A percentile compares a stretch with the other conserved stretches of the same genome.
phyloP scores from a whole-genome alignment of 2,113 vertebrate species.

The Mastomys coucha region DNA sequence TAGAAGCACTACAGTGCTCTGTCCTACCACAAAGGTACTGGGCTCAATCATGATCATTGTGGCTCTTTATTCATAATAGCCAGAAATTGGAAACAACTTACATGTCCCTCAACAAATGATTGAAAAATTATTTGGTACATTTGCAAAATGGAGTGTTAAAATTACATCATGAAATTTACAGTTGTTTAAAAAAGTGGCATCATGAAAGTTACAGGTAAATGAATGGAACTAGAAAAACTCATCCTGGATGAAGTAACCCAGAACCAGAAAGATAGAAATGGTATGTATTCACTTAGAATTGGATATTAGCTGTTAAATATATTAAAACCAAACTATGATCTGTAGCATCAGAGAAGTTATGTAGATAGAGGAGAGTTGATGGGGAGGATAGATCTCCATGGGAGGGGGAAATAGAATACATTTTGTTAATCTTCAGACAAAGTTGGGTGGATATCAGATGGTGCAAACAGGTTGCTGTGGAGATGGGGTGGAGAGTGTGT shows the following conservation, averaged over 20 bases:
- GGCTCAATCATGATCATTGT: neutral
- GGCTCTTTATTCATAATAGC: neutral
- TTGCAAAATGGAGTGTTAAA: neutral
- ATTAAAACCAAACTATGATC: neutral
- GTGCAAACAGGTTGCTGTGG: no score
- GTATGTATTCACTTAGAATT: neutral
- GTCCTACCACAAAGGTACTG: neutral
- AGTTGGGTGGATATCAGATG: neutral
- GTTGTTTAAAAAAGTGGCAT: no score
- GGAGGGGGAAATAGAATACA: neutral
- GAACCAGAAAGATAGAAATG: neutral
- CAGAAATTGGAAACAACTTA: neutral
- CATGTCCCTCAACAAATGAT: neutral
- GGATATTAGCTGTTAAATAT: neutral
- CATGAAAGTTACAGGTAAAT: neutral
- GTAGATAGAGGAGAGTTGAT: neutral
- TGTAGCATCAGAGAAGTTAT: neutral
- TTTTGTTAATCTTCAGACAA: neutral
- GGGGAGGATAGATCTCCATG: neutral
- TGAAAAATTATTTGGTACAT: neutral
- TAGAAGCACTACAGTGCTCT: neutral
- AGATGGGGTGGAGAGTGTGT: neutral
- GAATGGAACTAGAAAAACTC: neutral
- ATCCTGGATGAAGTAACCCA: neutral
- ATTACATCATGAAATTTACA: neutral